Evolutionary conservation across 1,140 invertebrate genomes (phyloP), one percentile per base, ranked within the genome.

Genomic region (Rhagoletis pomonella): DNA sequence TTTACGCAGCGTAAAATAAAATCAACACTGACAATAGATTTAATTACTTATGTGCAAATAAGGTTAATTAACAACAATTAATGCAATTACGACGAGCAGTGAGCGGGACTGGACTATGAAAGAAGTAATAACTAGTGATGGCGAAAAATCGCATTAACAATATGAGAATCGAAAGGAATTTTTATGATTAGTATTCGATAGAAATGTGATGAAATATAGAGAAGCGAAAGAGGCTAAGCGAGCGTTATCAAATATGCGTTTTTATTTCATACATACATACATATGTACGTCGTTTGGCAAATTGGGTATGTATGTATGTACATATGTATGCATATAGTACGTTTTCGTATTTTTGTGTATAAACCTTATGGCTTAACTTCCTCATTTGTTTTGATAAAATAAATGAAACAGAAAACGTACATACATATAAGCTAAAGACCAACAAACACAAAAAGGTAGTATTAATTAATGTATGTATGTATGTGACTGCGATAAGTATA

Each of bases 51-150:
- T 55, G 81, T 50, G 81, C 81, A 59, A 85, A 85, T 59, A 19
- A 85, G 81, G 81, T 85, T 85, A 85, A 85, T 85, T 55, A 85
- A 59, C 81, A 85, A 85, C 67, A 85, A 59, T 85, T 85, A 85
- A 85, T 85, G 12, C 29, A 73, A 39, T 73, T 73, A 73, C 9
- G 60, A 9, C 9, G n/a, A 62, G 60, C 60, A 14, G 60, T 14
- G 60, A 62, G 60, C 12, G n/a, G n/a, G 4, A 62, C 12, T n/a
- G n/a, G 4, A 14, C n/a, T 14, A 62, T 62, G 12, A 62, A 62
- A 62, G 17, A 14, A 17, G 60, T 14, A 62, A 62, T 55, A 55
- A 10, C 50, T 5, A 55, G 60, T 14, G 9, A 14, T 62, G 60
- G n/a, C 60, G 12, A 14, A 7, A 62, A 62, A 4, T 0, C 58